Conservation (phyloP, 2,797 vertebrate species). For the Merluccius polli region DNA sequence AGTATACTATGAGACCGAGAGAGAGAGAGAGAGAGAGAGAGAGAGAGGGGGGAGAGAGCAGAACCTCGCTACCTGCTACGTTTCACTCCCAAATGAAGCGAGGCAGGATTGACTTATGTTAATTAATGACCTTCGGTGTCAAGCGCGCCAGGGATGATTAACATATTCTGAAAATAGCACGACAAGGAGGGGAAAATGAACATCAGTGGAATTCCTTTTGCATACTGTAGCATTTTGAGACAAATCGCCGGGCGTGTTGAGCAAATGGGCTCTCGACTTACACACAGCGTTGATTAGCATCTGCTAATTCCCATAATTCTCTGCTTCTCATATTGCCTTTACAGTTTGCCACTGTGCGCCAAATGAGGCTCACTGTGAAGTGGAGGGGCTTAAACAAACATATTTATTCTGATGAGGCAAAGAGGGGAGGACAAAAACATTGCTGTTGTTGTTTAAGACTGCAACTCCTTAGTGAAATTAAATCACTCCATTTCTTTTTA, state of each 20-base stretch:
- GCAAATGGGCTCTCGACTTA: constrained; percentile 43
- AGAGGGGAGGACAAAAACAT: background rate
- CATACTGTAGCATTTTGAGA: constrained; percentile 31
- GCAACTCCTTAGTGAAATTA: background rate
- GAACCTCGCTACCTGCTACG: constrained; percentile 31
- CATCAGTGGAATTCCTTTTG: constrained; percentile 46
- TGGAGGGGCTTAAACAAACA: background rate
- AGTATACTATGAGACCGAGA: background rate
- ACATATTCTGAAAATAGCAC: constrained; percentile 66
- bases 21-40: too few relatives aligned
- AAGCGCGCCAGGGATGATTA: constrained; percentile 57
- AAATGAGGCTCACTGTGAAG: constrained; percentile 4
- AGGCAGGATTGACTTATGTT: constrained; percentile 67
- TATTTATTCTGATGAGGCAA: background rate
- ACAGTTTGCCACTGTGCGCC: background rate
- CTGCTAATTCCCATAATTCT: constrained; percentile 24
- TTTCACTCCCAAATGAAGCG: constrained; percentile 52
- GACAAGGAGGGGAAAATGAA: constrained; percentile 47
- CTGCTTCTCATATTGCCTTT: background rate
- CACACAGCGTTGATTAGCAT: constrained; percentile 43
- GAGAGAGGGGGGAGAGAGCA: constrained; percentile 6
- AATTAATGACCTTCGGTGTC: constrained; percentile 70
- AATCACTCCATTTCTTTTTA: background rate
- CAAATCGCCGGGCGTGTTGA: constrained; percentile 53
- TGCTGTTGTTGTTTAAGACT: background rate